Evolutionary conservation across 2,113 vertebrate genomes (phyloP), one percentile per base, ranked within the genome.

Genomic region (Xerus inauris): DNA sequence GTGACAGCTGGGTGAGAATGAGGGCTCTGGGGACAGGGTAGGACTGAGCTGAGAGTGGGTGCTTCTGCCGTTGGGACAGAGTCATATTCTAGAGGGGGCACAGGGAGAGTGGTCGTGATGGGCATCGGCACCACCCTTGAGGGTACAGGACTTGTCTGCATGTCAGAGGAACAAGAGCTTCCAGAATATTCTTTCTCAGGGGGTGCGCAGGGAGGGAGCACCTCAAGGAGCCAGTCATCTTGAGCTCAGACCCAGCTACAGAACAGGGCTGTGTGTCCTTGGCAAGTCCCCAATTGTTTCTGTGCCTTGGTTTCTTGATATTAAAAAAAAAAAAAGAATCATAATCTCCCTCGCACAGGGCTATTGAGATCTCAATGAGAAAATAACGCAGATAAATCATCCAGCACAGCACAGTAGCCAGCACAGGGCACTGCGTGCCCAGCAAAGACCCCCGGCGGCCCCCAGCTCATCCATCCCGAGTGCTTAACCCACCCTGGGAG

Each of bases 301-400:
- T 47, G 62, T 91, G 96, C 91, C 95, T 95, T 87, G 77, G 72
- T 95, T 95, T 93, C 89, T 87, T 75, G 73, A 64, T 51, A 38
- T 7, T 45, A 16, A 59, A 75, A 24, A 54, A 8, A 54, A 77
- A 42, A 42, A 45, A 24, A 40, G 10, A 51, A 30, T 45, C 73
- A 13, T 45, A 5, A 35, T 65, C 47, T 40, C 40, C 49, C 51
- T 51, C 82, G 19, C 10, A 45, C 9, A 13, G 71, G 3, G 16
- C 65, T 51, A 40, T 30, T 47, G 81, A 75, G 72, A 71, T 85
- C 42, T 40, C 49, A 59, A 10, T 1, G 45, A 80, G 91, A n/a
- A 79, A 73, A n/a, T 19, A 8, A 0, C 6, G 10, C n/a, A 38
- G 6, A 64, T 6, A 54, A 79, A 17, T 83, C 57, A 13, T 24